Percentiles rank a stretch among this genome's conserved stretches.
These are phyloP conservation scores for Drosophila novamexicana DNA, from an alignment of 1,140 invertebrate species.

Conservation along the genomic window DNA sequence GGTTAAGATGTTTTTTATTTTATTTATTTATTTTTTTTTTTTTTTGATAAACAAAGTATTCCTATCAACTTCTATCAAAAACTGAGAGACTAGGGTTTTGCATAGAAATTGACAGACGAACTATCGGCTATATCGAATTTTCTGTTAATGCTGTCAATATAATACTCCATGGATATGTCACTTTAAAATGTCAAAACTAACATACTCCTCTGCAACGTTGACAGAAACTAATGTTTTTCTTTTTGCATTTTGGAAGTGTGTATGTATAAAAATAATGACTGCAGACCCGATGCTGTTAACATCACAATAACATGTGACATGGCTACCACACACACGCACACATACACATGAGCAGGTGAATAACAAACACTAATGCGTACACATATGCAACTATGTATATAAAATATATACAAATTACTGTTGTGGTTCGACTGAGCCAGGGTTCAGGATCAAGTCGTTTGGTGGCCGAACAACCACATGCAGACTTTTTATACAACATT, in stretches of 20 bases:
- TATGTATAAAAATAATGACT: slow-evolving; percentile 11
- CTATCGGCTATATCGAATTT: no score
- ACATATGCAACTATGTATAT: neutral
- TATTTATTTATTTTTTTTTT: no score
- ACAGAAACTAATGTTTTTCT: neutral
- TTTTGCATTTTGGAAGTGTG: neutral
- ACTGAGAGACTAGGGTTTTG: no score
- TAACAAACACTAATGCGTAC: neutral
- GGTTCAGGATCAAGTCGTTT: neutral
- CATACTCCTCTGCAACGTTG: neutral
- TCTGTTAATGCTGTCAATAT: no score
- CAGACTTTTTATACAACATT: slow-evolving; percentile 1
- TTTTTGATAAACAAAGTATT: no score
- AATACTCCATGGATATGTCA: no score
- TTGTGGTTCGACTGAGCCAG: neutral
- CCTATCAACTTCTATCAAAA: no score
- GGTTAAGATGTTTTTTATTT: no score
- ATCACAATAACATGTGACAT: slow-evolving; percentile 23
- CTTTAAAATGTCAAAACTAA: no score
- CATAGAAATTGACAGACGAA: no score
- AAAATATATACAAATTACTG: neutral
- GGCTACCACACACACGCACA: slow-evolving; percentile 8
- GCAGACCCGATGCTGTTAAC: slow-evolving; percentile 5
- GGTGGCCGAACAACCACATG: slow-evolving; percentile 7
- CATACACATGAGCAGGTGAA: neutral